Percentiles rank a stretch among this genome's conserved stretches.
phyloP scores from a whole-genome alignment of 2,797 vertebrate species.

The Myripristis jacobus region DNA sequence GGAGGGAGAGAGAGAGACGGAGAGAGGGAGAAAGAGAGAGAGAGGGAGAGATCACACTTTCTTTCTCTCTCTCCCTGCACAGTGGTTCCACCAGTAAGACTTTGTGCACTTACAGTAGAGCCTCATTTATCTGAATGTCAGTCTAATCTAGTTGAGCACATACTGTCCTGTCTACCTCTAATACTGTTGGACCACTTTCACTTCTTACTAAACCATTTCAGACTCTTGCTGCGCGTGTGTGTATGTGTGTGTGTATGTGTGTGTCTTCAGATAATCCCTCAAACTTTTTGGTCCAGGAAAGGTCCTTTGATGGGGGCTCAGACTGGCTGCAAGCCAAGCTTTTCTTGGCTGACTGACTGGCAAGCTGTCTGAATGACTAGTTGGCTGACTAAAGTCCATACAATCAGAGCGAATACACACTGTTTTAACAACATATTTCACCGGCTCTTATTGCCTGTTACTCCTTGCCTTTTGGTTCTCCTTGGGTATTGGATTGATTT shows the following conservation, averaged over 20 bases:
- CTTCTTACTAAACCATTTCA: slow-evolving; percentile 44
- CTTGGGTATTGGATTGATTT: slow-evolving; percentile 26
- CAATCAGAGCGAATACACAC: slow-evolving; percentile 52
- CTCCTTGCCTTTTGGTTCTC: slow-evolving; percentile 39
- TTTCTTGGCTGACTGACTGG: slow-evolving; percentile 67
- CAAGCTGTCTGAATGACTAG: slow-evolving; percentile 51
- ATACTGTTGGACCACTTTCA: slow-evolving; percentile 39
- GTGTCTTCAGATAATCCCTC: slow-evolving; percentile 58
- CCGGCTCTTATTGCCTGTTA: slow-evolving; percentile 19
- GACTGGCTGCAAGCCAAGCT: slow-evolving; percentile 65
- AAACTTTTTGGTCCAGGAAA: slow-evolving; percentile 63
- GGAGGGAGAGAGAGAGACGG: too few species aligned
- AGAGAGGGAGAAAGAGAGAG: too few species aligned
- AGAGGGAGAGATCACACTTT: too few species aligned
- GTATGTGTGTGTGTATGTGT: slow-evolving; percentile 20
- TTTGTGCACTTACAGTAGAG: slow-evolving; percentile 34
- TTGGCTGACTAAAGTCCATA: slow-evolving; percentile 55
- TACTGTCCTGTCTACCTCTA: slow-evolving; percentile 24
- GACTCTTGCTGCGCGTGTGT: slow-evolving; percentile 14
- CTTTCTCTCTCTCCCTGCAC: background rate
- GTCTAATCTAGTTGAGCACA: slow-evolving; percentile 45
- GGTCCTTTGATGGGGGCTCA: slow-evolving; percentile 70
- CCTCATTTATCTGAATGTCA: slow-evolving; percentile 42
- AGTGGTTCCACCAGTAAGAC: background rate
- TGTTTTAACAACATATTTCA: slow-evolving; percentile 47